phyloP scores from a whole-genome alignment of 2,888 invertebrate genomes.

The Muschampia plurimacula region DNA sequence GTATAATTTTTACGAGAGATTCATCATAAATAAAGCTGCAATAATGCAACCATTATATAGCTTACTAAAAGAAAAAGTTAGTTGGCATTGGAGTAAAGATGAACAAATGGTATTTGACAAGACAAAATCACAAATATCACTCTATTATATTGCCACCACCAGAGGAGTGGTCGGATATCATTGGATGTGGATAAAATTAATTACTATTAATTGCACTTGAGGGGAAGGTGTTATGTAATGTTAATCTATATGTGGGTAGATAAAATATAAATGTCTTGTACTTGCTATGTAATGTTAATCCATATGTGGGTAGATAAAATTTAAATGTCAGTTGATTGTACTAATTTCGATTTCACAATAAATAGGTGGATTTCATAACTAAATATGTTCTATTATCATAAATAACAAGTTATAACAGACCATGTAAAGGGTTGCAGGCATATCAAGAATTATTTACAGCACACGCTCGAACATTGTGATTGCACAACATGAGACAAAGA shows the following conservation, averaged over 20 bases:
- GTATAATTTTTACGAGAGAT: slow-evolving; percentile 26
- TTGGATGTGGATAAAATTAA: slow-evolving; percentile 3
- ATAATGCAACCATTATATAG: slow-evolving; percentile 17
- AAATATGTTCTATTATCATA: neutral
- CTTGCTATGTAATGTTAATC: too few species aligned
- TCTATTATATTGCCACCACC: slow-evolving; percentile 9
- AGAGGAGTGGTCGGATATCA: slow-evolving; percentile 11
- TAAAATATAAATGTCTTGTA: too few species aligned
- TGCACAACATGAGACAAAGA: too few species aligned
- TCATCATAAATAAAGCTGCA: slow-evolving; percentile 11
- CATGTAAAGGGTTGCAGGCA: too few species aligned
- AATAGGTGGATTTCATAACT: neutral
- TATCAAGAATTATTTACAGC: too few species aligned
- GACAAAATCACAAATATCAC: slow-evolving; percentile 12
- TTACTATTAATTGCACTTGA: neutral
- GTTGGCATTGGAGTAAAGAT: neutral
- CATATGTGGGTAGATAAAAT: neutral
- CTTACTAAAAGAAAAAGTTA: neutral
- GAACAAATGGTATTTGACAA: neutral
- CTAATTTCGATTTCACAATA: neutral
- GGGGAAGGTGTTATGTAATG: slow-evolving; percentile 19
- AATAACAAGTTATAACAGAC: neutral
- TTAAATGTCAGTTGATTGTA: neutral
- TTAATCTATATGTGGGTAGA: neutral
- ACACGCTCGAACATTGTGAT: too few species aligned